Evolutionary conservation across 2,113 vertebrate species (phyloP), one percentile per base, ranked within the genome.

Genomic region (Thinocorus orbignyianus): DNA sequence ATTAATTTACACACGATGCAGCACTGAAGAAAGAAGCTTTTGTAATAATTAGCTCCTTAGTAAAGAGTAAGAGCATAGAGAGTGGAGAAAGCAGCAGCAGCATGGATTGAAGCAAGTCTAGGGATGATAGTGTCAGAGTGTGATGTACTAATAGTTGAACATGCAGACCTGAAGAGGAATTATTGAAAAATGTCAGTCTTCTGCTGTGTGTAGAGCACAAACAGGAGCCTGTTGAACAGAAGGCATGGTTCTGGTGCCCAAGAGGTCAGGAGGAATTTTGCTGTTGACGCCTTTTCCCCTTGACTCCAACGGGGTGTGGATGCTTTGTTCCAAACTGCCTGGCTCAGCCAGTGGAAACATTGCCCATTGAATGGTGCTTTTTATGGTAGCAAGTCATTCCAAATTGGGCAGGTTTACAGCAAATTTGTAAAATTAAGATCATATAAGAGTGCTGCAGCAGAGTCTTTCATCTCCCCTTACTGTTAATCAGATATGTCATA

Each of bases 1-100:
- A 85, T 82, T 85, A 78, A 60, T 87, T 92, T 84, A 84, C 84
- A 72, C 31, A 25, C 44, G 33, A 78, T 84, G 57, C 65, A 85
- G 81, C 73, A 37, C 16, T 72, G 61, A 81, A 87, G 81, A 95
- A 91, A 78, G 77, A 46, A 68, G 77, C 55, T 86, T 96, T 92
- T 80, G 51, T 86, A 91, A 64, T 93, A 92, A 84, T 91, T 93
- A 91, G 65, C 81, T 86, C 42, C 69, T 93, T 58, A 74, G 9
- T 77, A 42, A 90, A 87, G 54, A 55, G 28, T 70, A 52, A 74
- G 85, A 69, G 33, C 26, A 4, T 44, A 76, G 17, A 66, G 48
- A 44, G 18, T 58, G 8, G n/a, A 78, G 89, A 70, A 83, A 89
- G 52, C n/a, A 52, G 39, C 61, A 89, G 57, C 81, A 74, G 48